Base-by-base conservation (phyloP, 2,797 vertebrate genomes). In the Danio jaintianensis region DNA sequence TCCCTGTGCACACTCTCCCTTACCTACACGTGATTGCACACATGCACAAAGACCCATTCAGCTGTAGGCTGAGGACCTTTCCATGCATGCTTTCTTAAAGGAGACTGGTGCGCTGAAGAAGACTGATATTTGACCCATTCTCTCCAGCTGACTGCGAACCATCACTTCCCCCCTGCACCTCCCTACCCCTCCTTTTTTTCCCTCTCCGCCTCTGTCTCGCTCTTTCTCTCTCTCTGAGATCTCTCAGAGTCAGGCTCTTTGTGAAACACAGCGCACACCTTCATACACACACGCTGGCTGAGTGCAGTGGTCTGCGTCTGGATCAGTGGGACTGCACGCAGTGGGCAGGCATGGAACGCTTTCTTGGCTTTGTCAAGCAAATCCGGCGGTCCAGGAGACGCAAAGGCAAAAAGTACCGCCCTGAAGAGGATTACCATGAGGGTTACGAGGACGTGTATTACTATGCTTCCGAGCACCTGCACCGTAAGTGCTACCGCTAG, bases 401-500 rank as follows among this genome's bases (percentile, higher is more conserved):
- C 90, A 95, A 97, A 89, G 96, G 97, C 80, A 98, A 97, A 93
- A 96, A 97, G 94, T 99, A 98, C 91, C 95, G 96, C 20, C 96
- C 97, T 0, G 98, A 98, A 89, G 97, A 98, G 90, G 97, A 98
- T 90, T 98, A 99, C 92, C 98, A 98, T 8, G 98, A 99, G 91
- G 97, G 98, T 66, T 99, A 99, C 5, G 98, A 98, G 93, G 98
- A 99, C 85, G 97, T 99, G 87, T 98, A 98, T 92, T 98, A 97
- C 92, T 99, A 99, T 22, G 93, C 95, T 45, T 95, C 95, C 0
- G 96, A 98, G 90, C 95, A 97, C 95, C 95, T 97, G 91, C 94
- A 94, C 92, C 96, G 97, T 98, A 91, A 95, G 95, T 91, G 81
- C 75, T 20, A 48, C 36, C 9, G 16, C 38, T 13, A 20, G 18